phyloP scores from a whole-genome alignment of 1,140 invertebrate genomes.

The Acromyrmex echinatior region DNA sequence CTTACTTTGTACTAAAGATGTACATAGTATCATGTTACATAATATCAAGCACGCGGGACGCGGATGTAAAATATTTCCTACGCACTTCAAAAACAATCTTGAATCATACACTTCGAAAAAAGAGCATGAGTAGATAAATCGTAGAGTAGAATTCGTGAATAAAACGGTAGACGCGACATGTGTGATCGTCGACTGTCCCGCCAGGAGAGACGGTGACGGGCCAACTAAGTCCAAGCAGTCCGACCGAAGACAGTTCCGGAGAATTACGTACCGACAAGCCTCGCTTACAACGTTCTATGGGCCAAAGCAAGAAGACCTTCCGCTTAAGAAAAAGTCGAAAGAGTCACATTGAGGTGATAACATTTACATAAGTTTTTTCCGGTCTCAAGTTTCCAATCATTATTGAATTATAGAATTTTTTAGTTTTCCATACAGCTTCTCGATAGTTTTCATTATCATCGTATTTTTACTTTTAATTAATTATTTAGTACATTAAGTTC shows the following conservation, averaged over 20 bases:
- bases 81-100: slow-evolving; percentile 31
- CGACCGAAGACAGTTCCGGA: slow-evolving; percentile 90
- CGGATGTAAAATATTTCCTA: slow-evolving; percentile 34
- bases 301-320: slow-evolving; percentile 97
- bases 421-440: background rate
- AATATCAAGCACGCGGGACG: background rate
- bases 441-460: background rate
- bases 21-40: slow-evolving; percentile 25
- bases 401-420: slow-evolving; percentile 7
- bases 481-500: background rate
- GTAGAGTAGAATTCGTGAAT: slow-evolving; percentile 49
- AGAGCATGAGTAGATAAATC: slow-evolving; percentile 80
- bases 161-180: slow-evolving; percentile 32
- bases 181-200: slow-evolving; percentile 50
- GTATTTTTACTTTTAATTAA: background rate
- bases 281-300: slow-evolving; percentile 96
- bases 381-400: background rate
- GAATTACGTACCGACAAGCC: slow-evolving; percentile 90
- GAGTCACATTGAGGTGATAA: slow-evolving; percentile 85
- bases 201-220: slow-evolving; percentile 91
- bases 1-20: slow-evolving; percentile 35
- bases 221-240: slow-evolving; percentile 91
- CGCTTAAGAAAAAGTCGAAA: slow-evolving; percentile 93
- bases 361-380: slow-evolving; percentile 1
- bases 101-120: slow-evolving; percentile 63